phyloP scores from a whole-genome alignment of 2,797 vertebrate genomes.

The Diplodus puntazzo region DNA sequence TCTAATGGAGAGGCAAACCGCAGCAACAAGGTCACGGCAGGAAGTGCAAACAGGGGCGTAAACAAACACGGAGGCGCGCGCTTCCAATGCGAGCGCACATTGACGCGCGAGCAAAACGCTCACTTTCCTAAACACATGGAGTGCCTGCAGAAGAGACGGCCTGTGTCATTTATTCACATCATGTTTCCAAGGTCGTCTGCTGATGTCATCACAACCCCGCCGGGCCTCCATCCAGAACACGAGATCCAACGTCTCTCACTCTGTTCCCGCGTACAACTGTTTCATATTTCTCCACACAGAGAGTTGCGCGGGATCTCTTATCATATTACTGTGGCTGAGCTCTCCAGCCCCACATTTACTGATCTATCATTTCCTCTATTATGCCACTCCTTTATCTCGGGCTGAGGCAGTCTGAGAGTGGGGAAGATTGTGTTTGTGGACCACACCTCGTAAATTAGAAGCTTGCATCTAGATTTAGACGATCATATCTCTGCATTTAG shows the following conservation, averaged over 20 bases:
- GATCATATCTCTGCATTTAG: not conserved
- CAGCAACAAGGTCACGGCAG: slow-evolving; percentile 47
- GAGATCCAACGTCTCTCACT: slow-evolving; percentile 47
- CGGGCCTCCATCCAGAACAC: slow-evolving; percentile 54
- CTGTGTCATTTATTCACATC: slow-evolving; percentile 61
- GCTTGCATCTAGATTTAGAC: not conserved
- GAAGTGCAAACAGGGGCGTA: slow-evolving; percentile 28
- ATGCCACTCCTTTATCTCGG: slow-evolving; percentile 54
- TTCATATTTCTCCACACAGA: slow-evolving; percentile 57
- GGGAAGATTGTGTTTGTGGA: slow-evolving; percentile 7
- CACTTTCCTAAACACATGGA: not conserved
- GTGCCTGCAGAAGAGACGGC: slow-evolving; percentile 16
- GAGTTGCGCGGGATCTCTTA: slow-evolving; percentile 38
- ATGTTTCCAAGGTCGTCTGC: slow-evolving; percentile 74
- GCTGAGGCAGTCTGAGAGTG: slow-evolving; percentile 1
- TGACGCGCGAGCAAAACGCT: not conserved
- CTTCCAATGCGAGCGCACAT: not conserved
- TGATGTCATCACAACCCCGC: slow-evolving; percentile 60
- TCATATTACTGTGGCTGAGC: slow-evolving; percentile 59
- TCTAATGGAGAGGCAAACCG: slow-evolving; percentile 29
- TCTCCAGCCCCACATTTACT: slow-evolving; percentile 51
- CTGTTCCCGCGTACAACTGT: slow-evolving; percentile 46
- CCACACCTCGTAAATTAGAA: slow-evolving; percentile 14
- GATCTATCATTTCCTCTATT: slow-evolving; percentile 68
- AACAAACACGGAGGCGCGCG: slow-evolving; percentile 19